Evolutionary conservation across 2,113 vertebrate species (phyloP).

Genomic region (Platysteira castanea): DNA sequence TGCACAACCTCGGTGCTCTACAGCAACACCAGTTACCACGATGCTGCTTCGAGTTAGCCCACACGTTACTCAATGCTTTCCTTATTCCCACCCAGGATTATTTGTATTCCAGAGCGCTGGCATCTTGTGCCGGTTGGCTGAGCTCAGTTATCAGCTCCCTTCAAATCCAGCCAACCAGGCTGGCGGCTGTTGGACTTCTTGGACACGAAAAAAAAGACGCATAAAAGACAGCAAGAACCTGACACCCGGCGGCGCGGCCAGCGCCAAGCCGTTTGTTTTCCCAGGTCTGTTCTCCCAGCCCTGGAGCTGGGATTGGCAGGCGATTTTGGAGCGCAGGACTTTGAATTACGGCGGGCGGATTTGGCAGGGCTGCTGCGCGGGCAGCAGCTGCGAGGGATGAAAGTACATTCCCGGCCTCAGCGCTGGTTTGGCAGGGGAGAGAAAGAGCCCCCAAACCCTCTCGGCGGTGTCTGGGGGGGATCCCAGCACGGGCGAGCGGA

Average conservation of each 20-base stretch:
- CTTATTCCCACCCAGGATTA: not conserved
- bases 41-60: not conserved
- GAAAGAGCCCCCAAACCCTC: rapidly evolving
- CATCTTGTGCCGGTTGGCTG: constrained; percentile 28
- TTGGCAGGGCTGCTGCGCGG: not conserved
- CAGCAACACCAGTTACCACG: not conserved
- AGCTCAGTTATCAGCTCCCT: constrained; percentile 48
- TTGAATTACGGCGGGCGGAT: not conserved
- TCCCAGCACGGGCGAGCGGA: rapidly evolving
- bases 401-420: not conserved
- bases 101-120: not conserved
- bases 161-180: constrained; percentile 67
- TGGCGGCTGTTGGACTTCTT: not conserved
- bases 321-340: not conserved
- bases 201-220: not conserved
- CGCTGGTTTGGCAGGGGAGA: too few species aligned
- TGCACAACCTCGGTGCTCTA: not conserved
- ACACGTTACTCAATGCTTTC: not conserved
- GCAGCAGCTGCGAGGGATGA: not conserved
- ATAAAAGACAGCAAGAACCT: constrained; percentile 24
- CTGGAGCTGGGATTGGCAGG: constrained; percentile 4
- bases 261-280: not conserved
- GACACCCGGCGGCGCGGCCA: not conserved
- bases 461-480: rapidly evolving
- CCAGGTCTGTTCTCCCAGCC: not conserved